Base-by-base conservation (phyloP, 1,140 invertebrate genomes). In the Theocolax elegans region DNA sequence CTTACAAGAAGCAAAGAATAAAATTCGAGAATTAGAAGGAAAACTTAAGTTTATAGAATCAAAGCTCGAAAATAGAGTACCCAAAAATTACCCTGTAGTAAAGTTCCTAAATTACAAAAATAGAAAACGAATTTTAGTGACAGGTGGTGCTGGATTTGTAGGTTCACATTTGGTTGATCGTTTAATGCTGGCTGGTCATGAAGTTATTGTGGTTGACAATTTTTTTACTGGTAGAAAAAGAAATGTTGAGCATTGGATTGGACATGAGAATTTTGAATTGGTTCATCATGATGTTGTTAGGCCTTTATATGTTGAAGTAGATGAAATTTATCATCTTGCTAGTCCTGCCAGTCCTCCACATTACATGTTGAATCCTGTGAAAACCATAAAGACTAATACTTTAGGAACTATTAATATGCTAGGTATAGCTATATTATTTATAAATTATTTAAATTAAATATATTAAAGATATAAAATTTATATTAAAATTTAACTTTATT, bases 331-430 rank as follows among this genome's bases (percentile, higher is more conserved):
- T 86, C 98, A 99, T 86, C 87, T 99, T 74, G 98, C 98, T 1
- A 99, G 96, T 79, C 98, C 98, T 29, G 98, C 98, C 3, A 98
- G 96, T 77, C 98, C 98, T 49, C 97, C 97, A 1, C 97, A 99
- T 87, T 99, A 99, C 80, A 99, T 99, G 98, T 93, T 96, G 77
- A 99, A 99, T 89, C 98, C 98, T 38, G 97, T 99, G 0, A 99
- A 99, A 87, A 99, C 98, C 19, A 97, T 99, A 66, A 99, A 99
- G 85, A 99, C 98, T 1, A 99, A 99, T 84, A 98, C 97, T 17
- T 89, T 99, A 74, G 97, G 97, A 40, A 99, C 98, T n/a, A 99
- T 99, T 73, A 99, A 99, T 87, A 95, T 99, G 89, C 87, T 99
- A 73, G 97, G 87, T 74, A 59, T 40, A 54, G 0, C n/a, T 10